A percentile compares a stretch with the other conserved stretches of the same genome.
These are phyloP conservation scores for Xestia sexstrigata DNA, from an alignment of 2,888 invertebrate genomes.

Conservation along the genomic window DNA sequence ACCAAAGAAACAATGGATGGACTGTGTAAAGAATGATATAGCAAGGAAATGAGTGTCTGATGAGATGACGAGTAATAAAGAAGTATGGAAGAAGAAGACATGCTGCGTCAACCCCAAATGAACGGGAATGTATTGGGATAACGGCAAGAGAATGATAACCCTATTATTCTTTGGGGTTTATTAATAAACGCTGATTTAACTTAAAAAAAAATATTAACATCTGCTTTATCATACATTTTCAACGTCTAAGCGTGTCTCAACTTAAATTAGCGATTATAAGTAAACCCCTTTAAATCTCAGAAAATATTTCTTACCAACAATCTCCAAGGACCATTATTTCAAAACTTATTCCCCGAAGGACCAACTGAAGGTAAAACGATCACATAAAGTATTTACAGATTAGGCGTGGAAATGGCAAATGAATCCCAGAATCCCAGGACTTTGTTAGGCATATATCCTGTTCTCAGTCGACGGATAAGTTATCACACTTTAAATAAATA, in stretches of 20 bases:
- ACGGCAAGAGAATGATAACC: too few relatives aligned
- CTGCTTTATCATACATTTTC: not conserved
- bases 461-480: constrained; percentile 84
- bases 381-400: constrained; percentile 68
- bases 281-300: not conserved
- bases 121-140: too few relatives aligned
- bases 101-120: too few relatives aligned
- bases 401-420: constrained; percentile 75
- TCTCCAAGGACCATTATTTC: constrained; percentile 24
- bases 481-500: constrained; percentile 89
- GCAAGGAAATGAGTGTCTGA: too few relatives aligned
- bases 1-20: too few relatives aligned
- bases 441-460: constrained; percentile 81
- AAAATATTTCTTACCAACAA: constrained; percentile 1
- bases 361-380: constrained; percentile 50
- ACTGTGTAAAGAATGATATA: too few relatives aligned
- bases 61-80: too few relatives aligned
- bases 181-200: not conserved
- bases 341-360: constrained; percentile 49
- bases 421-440: constrained; percentile 75
- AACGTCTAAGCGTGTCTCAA: not conserved
- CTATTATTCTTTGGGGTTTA: too few relatives aligned
- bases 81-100: too few relatives aligned
- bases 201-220: not conserved
- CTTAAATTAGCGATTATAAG: not conserved